Conservation (phyloP, 1,140 invertebrate species). For the Adoxophyes honmai region DNA sequence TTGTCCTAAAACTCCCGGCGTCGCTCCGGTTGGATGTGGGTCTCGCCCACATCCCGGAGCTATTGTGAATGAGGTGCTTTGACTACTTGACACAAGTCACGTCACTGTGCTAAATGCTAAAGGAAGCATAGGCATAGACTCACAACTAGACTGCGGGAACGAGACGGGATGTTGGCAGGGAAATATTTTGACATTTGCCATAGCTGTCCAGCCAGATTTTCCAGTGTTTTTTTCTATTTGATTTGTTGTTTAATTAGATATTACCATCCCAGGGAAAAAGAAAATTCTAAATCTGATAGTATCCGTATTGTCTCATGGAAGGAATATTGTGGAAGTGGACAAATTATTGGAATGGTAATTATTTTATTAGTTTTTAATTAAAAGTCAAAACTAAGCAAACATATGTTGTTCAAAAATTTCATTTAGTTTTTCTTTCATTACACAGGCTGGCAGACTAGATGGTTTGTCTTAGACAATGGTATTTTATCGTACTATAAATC, state of each 20-base stretch:
- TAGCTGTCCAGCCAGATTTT: slow-evolving; percentile 10
- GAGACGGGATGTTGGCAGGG: not conserved
- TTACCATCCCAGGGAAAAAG: not conserved
- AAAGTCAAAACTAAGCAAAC: not conserved
- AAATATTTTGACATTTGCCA: slow-evolving; percentile 15
- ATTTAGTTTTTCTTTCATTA: slow-evolving; percentile 7
- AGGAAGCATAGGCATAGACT: too few species aligned
- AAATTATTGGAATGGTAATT: slow-evolving; percentile 88
- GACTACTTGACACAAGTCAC: too few species aligned
- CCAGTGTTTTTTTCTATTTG: not conserved
- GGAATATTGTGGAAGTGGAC: slow-evolving; percentile 90
- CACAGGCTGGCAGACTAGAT: slow-evolving; percentile 90
- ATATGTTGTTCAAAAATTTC: slow-evolving; percentile 12
- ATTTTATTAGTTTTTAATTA: not conserved
- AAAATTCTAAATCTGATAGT: not conserved
- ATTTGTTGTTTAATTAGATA: too few species aligned
- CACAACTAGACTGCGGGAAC: too few species aligned
- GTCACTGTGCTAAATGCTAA: too few species aligned
- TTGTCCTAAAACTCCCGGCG: too few species aligned
- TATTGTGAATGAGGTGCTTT: too few species aligned
- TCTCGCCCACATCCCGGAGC: too few species aligned
- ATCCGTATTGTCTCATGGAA: slow-evolving; percentile 77
- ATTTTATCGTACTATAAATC: slow-evolving; percentile 90
- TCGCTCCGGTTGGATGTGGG: too few species aligned
- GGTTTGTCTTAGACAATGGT: slow-evolving; percentile 90